A percentile compares a stretch with the other conserved stretches of the same genome.
Conservation (phyloP, 2,797 vertebrate genomes). For the Alosa sapidissima region DNA sequence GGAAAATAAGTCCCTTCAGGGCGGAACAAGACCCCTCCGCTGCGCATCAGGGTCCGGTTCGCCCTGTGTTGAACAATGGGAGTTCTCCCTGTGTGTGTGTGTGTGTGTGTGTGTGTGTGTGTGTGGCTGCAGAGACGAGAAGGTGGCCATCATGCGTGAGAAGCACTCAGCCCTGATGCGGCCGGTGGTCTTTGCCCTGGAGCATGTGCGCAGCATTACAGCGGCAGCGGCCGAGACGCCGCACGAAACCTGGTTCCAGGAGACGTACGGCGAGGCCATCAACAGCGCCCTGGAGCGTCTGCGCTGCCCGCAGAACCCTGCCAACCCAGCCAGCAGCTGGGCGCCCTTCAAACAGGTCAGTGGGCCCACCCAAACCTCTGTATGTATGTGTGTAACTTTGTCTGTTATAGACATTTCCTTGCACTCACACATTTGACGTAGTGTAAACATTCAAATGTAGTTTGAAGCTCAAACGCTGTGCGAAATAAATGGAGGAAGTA, state of each 20-base stretch:
- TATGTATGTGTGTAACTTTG: neutral
- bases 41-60: too few relatives aligned
- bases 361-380: neutral
- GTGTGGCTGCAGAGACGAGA: constrained; percentile 84
- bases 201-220: constrained; percentile 94
- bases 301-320: constrained; percentile 88
- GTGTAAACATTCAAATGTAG: too few relatives aligned
- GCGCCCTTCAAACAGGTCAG: constrained; percentile 94
- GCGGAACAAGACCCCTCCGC: too few relatives aligned
- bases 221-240: constrained; percentile 90
- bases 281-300: constrained; percentile 88
- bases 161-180: constrained; percentile 98
- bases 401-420: neutral
- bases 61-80: neutral
- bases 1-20: too few relatives aligned
- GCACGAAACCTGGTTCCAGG: constrained; percentile 98
- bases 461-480: neutral
- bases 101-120: neutral
- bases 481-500: neutral
- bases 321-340: constrained; percentile 97
- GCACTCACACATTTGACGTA: neutral
- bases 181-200: constrained; percentile 94
- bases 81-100: neutral
- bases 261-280: constrained; percentile 91
- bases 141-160: constrained; percentile 96